A percentile compares a stretch with the other conserved stretches of the same genome.
Evolutionary conservation across 2,888 invertebrate species (phyloP).

Genomic region (Dasypolia templi): DNA sequence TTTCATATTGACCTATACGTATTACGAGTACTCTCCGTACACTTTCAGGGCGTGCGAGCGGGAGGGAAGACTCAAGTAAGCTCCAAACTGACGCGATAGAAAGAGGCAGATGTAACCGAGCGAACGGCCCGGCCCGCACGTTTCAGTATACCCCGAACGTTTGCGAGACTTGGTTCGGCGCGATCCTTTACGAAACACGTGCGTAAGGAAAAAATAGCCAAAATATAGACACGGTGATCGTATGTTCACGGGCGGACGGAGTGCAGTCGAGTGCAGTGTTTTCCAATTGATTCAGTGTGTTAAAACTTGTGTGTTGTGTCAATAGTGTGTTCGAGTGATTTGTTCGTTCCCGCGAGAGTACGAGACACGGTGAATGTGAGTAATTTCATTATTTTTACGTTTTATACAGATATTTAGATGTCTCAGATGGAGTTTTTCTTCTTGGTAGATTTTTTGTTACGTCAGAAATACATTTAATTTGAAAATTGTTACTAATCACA

Average conservation of each 20-base stretch:
- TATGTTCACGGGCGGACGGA: constrained; percentile 57
- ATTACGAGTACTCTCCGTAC: constrained; percentile 87
- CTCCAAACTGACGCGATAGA: constrained; percentile 69
- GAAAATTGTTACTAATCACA: background rate
- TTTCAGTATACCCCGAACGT: constrained; percentile 85
- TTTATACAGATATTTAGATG: constrained; percentile 14
- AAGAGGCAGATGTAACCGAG: constrained; percentile 75
- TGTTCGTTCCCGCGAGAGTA: constrained; percentile 55
- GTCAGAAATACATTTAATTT: background rate
- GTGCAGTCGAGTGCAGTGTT: constrained; percentile 66
- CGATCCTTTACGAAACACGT: constrained; percentile 69
- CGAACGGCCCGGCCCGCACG: constrained; percentile 81
- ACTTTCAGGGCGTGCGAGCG: constrained; percentile 84
- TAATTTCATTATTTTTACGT: constrained; percentile 59
- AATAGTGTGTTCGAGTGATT: constrained; percentile 60
- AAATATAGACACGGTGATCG: constrained; percentile 68
- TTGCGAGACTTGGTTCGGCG: constrained; percentile 79
- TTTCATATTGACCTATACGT: constrained; percentile 91
- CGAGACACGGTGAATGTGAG: constrained; percentile 60
- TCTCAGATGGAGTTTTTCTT: background rate
- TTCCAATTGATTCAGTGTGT: constrained; percentile 64
- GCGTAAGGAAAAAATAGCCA: constrained; percentile 71
- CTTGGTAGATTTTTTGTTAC: background rate
- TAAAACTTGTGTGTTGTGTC: constrained; percentile 62
- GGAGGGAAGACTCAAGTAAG: constrained; percentile 71